phyloP scores from a whole-genome alignment of 1,140 invertebrate species.

The Danaus plexippus region DNA sequence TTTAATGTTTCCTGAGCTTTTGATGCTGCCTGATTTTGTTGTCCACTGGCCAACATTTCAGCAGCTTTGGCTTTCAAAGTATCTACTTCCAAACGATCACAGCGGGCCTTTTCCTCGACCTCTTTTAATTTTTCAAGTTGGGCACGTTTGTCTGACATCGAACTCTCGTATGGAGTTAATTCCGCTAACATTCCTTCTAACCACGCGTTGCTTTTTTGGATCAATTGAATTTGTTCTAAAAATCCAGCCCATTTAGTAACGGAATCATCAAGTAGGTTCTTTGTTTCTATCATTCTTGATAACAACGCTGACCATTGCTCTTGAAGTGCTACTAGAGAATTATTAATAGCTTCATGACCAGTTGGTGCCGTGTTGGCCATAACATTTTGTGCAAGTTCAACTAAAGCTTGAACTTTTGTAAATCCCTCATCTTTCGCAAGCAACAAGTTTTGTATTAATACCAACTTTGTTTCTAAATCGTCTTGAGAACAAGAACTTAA shows the following conservation, averaged over 20 bases:
- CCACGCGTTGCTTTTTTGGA: conserved; percentile 86
- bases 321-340: conserved; percentile 85
- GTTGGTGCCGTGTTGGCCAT: conserved; percentile 91
- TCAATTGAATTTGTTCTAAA: conserved; percentile 87
- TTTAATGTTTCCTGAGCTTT: conserved; percentile 89
- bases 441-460: conserved; percentile 88
- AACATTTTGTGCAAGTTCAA: conserved; percentile 93
- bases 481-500: conserved; percentile 85
- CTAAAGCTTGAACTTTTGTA: conserved; percentile 85
- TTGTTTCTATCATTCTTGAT: conserved; percentile 91
- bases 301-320: conserved; percentile 91
- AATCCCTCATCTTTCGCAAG: conserved; percentile 93
- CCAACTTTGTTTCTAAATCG: conserved; percentile 88
- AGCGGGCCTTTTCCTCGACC: conserved; percentile 89
- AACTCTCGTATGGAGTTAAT: conserved; percentile 81
- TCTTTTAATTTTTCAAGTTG: conserved; percentile 89
- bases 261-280: conserved; percentile 89
- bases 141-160: conserved; percentile 86
- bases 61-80: conserved; percentile 86
- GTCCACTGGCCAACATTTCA: conserved; percentile 89
- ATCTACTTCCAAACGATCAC: conserved; percentile 94
- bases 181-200: conserved; percentile 82
- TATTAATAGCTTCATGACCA: conserved; percentile 90
- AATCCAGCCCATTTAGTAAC: conserved; percentile 92
- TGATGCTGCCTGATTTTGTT: conserved; percentile 85